Percentiles rank a stretch among this genome's conserved stretches.
Evolutionary conservation across 2,888 invertebrate species (phyloP).

Genomic region (Eupithecia exiguata): DNA sequence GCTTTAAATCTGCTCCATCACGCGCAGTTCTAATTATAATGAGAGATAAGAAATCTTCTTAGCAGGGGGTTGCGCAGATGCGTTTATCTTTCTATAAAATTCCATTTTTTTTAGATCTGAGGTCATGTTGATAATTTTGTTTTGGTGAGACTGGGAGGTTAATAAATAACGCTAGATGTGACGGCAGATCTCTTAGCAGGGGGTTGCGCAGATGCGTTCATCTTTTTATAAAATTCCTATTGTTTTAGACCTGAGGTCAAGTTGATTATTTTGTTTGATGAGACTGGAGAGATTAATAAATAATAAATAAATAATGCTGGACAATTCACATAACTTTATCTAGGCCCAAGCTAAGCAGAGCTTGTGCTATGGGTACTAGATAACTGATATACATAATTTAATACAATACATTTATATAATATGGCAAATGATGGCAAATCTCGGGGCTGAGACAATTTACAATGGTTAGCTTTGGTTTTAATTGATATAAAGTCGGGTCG

Average conservation of each 20-base stretch:
- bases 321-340: too few relatives aligned
- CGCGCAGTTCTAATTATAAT: constrained; percentile 20
- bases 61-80: constrained; percentile 15
- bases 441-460: not conserved
- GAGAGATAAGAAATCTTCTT: constrained; percentile 2
- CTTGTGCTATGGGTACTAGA: too few relatives aligned
- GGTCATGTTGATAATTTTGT: constrained; percentile 5
- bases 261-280: not conserved
- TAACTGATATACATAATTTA: too few relatives aligned
- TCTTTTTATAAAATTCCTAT: not conserved
- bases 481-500: not conserved
- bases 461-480: not conserved
- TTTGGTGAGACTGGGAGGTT: not conserved
- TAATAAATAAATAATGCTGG: too few relatives aligned
- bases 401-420: too few relatives aligned
- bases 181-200: not conserved
- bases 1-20: constrained; percentile 16
- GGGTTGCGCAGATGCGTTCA: constrained; percentile 5
- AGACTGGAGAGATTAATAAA: too few relatives aligned
- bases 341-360: too few relatives aligned
- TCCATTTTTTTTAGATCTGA: constrained; percentile 1
- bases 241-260: not conserved
- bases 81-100: constrained; percentile 7
- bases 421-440: constrained; percentile 1
- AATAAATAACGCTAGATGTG: not conserved